These are phyloP conservation scores for Ectemnius lituratus DNA, from an alignment of 2,888 invertebrate genomes.

Conservation along the genomic window DNA sequence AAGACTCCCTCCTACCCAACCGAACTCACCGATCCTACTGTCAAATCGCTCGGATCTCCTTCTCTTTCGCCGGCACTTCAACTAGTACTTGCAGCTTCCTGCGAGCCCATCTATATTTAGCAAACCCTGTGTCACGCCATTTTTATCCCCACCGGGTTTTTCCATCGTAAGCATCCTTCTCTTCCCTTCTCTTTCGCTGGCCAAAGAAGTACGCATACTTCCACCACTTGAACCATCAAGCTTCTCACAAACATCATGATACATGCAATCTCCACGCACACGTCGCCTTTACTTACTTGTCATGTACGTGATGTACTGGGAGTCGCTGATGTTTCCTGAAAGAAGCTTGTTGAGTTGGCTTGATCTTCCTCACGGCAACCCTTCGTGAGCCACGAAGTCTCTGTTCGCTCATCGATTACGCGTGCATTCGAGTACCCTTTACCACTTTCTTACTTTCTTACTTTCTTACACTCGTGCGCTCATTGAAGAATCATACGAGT, in stretches of 20 bases:
- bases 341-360: conserved; percentile 72
- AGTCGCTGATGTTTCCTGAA: conserved; percentile 77
- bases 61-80: no score
- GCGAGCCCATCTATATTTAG: not conserved
- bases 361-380: conserved; percentile 37
- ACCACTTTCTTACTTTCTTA: not conserved
- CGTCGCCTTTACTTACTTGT: conserved; percentile 74
- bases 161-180: not conserved
- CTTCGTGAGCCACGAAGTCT: conserved; percentile 29
- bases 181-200: conserved; percentile 3
- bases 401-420: not conserved
- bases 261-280: no score
- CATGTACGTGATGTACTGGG: conserved; percentile 77
- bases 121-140: not conserved
- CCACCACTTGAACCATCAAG: no score
- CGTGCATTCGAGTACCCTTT: conserved; percentile 31
- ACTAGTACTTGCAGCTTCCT: no score
- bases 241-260: no score
- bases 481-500: no score
- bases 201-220: no score
- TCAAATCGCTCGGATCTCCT: no score
- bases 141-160: not conserved
- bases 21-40: no score
- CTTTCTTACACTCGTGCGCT: no score
- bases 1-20: not conserved